These are phyloP conservation scores for Saturnia pavonia DNA, from an alignment of 2,888 invertebrate species.

Conservation along the genomic window DNA sequence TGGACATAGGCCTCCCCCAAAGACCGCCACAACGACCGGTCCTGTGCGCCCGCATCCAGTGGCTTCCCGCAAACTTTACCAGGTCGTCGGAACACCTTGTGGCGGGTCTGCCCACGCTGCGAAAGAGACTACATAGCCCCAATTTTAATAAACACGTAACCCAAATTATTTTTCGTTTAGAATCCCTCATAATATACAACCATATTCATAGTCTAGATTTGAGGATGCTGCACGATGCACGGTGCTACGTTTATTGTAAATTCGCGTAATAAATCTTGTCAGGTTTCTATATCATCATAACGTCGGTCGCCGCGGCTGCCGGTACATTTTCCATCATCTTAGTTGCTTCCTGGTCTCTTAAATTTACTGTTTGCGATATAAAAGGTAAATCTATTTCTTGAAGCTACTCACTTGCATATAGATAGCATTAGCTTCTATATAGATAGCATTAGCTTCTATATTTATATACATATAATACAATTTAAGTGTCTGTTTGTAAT, in stretches of 20 bases:
- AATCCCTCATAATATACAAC: not conserved
- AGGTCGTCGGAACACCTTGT: too few species aligned
- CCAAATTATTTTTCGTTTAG: not conserved
- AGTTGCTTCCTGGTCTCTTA: slow-evolving; percentile 46
- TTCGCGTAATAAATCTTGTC: slow-evolving; percentile 41
- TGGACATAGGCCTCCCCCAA: too few species aligned
- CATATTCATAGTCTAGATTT: not conserved
- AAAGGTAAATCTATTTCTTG: slow-evolving; percentile 45
- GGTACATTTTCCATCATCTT: slow-evolving; percentile 56
- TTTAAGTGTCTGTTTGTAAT: too few species aligned
- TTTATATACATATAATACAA: too few species aligned
- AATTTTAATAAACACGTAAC: not conserved
- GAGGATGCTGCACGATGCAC: not conserved
- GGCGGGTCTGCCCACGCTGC: too few species aligned
- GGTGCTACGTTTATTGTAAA: not conserved
- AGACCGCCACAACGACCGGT: too few species aligned
- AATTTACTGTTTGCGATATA: slow-evolving; percentile 56
- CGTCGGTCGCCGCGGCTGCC: slow-evolving; percentile 34
- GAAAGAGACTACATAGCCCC: not conserved
- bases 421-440: not conserved
- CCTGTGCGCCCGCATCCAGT: too few species aligned
- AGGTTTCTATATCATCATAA: slow-evolving; percentile 49
- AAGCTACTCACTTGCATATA: slow-evolving; percentile 17
- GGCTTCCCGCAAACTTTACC: too few species aligned
- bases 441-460: too few species aligned